Conservation (phyloP, 2,888 invertebrate species). For the Papilio protenor region DNA sequence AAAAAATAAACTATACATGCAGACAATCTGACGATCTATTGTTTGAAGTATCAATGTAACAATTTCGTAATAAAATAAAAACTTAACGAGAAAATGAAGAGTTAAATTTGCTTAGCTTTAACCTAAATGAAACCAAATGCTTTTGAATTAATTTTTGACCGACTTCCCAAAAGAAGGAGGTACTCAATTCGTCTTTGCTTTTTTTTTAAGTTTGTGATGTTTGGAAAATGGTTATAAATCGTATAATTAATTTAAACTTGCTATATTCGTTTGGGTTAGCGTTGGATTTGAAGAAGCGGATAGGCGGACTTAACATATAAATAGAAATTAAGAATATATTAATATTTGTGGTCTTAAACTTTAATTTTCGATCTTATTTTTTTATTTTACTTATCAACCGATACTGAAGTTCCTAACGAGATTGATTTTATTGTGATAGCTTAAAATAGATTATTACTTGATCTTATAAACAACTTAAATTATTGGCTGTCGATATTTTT, state of each 20-base stretch:
- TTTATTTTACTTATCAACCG: neutral
- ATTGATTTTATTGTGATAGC: neutral
- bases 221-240: neutral
- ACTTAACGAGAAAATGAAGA: slow-evolving; percentile 48
- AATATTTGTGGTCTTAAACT: neutral
- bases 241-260: neutral
- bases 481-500: neutral
- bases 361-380: neutral
- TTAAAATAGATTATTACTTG: neutral
- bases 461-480: neutral
- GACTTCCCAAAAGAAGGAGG: too few species aligned
- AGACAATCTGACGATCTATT: slow-evolving; percentile 7
- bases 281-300: slow-evolving; percentile 31
- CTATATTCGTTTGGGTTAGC: neutral
- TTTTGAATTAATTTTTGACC: neutral
- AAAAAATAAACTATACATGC: slow-evolving; percentile 17
- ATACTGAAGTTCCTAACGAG: neutral
- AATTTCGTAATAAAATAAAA: slow-evolving; percentile 18
- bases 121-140: slow-evolving; percentile 57
- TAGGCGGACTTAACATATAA: slow-evolving; percentile 40
- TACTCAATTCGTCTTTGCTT: too few species aligned
- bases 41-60: neutral
- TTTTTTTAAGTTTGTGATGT: neutral
- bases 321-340: neutral
- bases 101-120: slow-evolving; percentile 66